Base-by-base conservation (phyloP, 2,888 invertebrate species). In the Neoitamus cyanurus region DNA sequence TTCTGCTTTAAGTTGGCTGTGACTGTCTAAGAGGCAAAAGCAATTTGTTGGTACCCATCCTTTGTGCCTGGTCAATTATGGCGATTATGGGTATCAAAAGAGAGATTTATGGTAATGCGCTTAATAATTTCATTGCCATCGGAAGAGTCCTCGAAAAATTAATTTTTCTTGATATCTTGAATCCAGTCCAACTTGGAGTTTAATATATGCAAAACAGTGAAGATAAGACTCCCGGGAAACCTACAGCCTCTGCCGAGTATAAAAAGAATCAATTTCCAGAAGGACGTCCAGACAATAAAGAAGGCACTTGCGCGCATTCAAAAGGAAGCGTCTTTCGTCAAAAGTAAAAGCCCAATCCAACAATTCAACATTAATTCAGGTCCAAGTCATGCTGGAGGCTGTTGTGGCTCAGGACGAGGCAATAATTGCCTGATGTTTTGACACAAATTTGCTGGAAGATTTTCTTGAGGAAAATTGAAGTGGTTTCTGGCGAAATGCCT, bases 401-500 rank as follows among this genome's bases (percentile, higher is more conserved):
- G 28, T n/a, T 7, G 31, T 31, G 15, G 70, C 11, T 31, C 25
- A 58, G 15, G 31, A 70, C 31, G 70, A n/a, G 68, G 13, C 70
- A 70, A 70, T 70, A 30, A 70, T 70, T 70, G 31, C 31, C 30
- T 70, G 30, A 70, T 70, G 70, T 70, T 70, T 31, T 70, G 70
- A 70, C 70, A 70, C 30, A 70, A 70, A 70, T 70, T 70, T 31
- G 5, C 13, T 31, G 15, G 31, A 13, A 70, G 30, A 70, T 70
- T 70, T 31, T 70, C 70, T 70, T 58, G 25, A 13, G 5, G 13
- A 70, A 70, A 70, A 70, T 70, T 70, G 3, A 70, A 70, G 70
- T 70, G 31, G 70, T 31, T 70, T 31, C 70, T 70, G 28, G 70
- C n/a, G 70, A 70, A 70, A 70, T 70, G 31, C 70, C 70, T 70